Evolutionary conservation across 2,888 invertebrate genomes (phyloP).

Genomic region (Emmelina monodactyla): DNA sequence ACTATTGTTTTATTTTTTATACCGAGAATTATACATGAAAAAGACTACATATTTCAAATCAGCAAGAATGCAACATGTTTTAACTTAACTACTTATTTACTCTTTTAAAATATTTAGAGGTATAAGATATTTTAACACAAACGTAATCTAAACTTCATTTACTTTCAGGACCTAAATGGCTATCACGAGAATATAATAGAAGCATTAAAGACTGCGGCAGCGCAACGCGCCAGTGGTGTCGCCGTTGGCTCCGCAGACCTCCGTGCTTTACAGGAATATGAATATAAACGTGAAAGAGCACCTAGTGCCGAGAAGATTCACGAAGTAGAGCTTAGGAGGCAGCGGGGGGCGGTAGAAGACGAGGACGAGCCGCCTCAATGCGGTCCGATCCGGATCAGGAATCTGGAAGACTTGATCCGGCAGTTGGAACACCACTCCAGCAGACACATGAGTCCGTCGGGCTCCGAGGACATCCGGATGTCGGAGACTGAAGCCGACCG

Average conservation of each 20-base stretch:
- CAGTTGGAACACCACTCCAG: slow-evolving; percentile 88
- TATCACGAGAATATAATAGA: slow-evolving; percentile 93
- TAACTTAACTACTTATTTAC: too few species aligned
- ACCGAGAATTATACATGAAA: too few species aligned
- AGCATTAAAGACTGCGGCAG: slow-evolving; percentile 85
- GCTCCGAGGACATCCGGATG: slow-evolving; percentile 88
- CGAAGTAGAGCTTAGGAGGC: slow-evolving; percentile 71
- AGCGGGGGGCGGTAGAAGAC: slow-evolving; percentile 55
- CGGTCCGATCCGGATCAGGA: slow-evolving; percentile 88
- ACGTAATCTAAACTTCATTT: too few species aligned
- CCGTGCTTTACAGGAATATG: slow-evolving; percentile 57
- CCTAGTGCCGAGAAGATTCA: slow-evolving; percentile 79
- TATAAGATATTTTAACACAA: too few species aligned
- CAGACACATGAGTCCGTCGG: slow-evolving; percentile 89
- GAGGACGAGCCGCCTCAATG: slow-evolving; percentile 80
- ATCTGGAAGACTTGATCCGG: slow-evolving; percentile 88
- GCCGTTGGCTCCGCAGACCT: slow-evolving; percentile 49
- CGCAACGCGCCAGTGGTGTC: slow-evolving; percentile 66
- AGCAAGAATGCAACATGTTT: too few species aligned
- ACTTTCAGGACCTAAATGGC: slow-evolving; percentile 85
- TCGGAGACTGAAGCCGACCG: slow-evolving; percentile 91
- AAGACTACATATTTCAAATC: too few species aligned
- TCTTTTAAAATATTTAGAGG: too few species aligned
- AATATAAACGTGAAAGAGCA: slow-evolving; percentile 67
- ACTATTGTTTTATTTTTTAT: too few species aligned